These are phyloP conservation scores for Sapajus apella DNA, from an alignment of 2,113 vertebrate species.

Conservation along the genomic window DNA sequence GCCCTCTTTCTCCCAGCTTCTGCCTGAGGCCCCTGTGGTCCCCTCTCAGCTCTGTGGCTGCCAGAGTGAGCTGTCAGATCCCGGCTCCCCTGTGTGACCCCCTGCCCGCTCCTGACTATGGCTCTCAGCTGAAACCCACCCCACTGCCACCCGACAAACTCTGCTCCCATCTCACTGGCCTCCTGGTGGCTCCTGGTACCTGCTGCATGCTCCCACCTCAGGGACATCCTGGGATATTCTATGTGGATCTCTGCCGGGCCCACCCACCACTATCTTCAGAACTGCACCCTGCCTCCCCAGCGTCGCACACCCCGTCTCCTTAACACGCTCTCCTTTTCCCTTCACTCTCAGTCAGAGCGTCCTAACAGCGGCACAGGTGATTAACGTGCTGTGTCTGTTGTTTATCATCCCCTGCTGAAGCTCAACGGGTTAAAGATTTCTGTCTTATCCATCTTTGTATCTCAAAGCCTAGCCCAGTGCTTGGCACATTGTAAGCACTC, in stretches of 20 bases:
- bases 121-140: background rate
- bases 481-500: background rate
- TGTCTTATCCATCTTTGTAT: background rate
- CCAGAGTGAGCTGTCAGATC: background rate
- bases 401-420: background rate
- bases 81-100: fast-evolving
- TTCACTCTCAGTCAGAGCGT: background rate
- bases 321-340: background rate
- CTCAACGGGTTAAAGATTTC: background rate
- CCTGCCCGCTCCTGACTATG: background rate
- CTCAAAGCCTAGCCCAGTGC: background rate
- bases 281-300: background rate
- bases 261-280: background rate
- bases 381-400: background rate
- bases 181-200: background rate
- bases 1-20: background rate
- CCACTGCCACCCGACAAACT: background rate
- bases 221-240: background rate
- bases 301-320: background rate
- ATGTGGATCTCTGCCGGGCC: background rate
- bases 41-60: background rate
- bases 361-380: background rate
- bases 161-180: background rate
- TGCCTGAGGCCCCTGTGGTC: fast-evolving
- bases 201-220: background rate